Evolutionary conservation across 2,113 vertebrate genomes (phyloP).

Genomic region (Macquaria australasica): DNA sequence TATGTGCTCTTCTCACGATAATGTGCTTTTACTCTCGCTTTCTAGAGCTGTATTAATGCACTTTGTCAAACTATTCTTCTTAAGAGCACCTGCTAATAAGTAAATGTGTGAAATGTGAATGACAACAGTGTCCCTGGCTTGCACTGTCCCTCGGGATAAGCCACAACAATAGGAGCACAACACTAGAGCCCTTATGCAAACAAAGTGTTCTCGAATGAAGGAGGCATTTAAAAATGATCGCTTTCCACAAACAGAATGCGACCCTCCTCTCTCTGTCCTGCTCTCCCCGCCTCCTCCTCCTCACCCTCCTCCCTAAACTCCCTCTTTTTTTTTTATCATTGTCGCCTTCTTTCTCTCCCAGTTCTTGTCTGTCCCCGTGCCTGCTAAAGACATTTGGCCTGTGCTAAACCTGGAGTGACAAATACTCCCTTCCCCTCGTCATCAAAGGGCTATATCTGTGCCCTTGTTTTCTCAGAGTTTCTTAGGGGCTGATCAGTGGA

Average conservation of each 20-base stretch:
- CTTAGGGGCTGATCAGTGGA: slow-evolving; percentile 10
- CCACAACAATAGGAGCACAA: slow-evolving; percentile 72
- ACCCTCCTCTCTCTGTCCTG: slow-evolving; percentile 58
- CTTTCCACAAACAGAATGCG: slow-evolving; percentile 73
- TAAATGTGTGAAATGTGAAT: slow-evolving; percentile 71
- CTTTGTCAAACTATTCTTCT: slow-evolving; percentile 9
- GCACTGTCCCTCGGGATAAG: slow-evolving; percentile 71
- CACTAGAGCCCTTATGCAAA: slow-evolving; percentile 79
- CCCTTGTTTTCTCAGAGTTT: slow-evolving; percentile 17
- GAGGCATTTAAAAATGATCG: slow-evolving; percentile 80
- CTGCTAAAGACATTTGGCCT: slow-evolving; percentile 67
- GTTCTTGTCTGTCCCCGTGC: not conserved
- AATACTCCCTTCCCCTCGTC: slow-evolving; percentile 46
- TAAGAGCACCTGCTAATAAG: slow-evolving; percentile 54
- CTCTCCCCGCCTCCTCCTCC: not conserved
- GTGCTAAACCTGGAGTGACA: slow-evolving; percentile 60
- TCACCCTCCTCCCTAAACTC: slow-evolving; percentile 16
- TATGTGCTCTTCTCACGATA: not conserved
- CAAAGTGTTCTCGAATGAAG: slow-evolving; percentile 80
- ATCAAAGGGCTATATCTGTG: slow-evolving; percentile 43
- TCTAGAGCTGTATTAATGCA: slow-evolving; percentile 8
- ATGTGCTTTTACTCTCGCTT: not conserved
- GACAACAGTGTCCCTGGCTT: slow-evolving; percentile 65
- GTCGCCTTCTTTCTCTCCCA: slow-evolving; percentile 12
- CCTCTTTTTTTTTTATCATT: slow-evolving; percentile 42